Percentiles rank a stretch among this genome's conserved stretches.
These are phyloP conservation scores for Numida meleagris DNA, from an alignment of 2,113 vertebrate species.

Conservation along the genomic window DNA sequence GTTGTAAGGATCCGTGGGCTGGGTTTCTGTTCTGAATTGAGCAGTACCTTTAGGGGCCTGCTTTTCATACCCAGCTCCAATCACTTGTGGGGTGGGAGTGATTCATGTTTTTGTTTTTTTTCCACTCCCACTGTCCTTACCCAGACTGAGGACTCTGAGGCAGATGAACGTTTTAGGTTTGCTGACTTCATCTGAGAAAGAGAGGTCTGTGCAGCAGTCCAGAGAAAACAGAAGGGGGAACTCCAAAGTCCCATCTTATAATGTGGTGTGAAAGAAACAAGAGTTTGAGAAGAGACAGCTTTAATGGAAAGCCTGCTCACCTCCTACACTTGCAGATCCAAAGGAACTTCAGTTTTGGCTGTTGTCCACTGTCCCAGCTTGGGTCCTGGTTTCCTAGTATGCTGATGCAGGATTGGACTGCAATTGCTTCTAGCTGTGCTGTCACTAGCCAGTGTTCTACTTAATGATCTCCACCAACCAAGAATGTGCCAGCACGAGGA, in stretches of 20 bases:
- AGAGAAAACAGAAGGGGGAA: neutral
- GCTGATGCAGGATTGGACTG: rapidly evolving
- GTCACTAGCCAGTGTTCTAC: rapidly evolving
- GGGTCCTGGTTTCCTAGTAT: rapidly evolving
- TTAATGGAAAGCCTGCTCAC: neutral
- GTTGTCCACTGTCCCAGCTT: neutral
- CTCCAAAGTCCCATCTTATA: neutral
- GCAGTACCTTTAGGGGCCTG: neutral
- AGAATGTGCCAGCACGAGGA: rapidly evolving
- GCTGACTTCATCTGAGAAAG: neutral
- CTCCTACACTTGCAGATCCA: rapidly evolving
- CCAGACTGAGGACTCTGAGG: neutral
- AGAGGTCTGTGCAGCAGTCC: neutral
- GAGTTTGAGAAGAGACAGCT: neutral
- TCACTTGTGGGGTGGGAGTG: neutral
- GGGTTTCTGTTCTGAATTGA: neutral
- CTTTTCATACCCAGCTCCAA: neutral
- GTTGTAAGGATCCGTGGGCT: neutral
- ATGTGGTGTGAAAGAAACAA: neutral
- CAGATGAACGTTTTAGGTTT: neutral
- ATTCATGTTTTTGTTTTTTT: neutral
- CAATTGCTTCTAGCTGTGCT: rapidly evolving
- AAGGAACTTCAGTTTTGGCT: neutral
- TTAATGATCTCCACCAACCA: neutral
- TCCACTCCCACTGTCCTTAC: neutral